Evolutionary conservation across 2,888 invertebrate genomes (phyloP), one percentile per base, ranked within the genome.

Genomic region (Thyatira batis): DNA sequence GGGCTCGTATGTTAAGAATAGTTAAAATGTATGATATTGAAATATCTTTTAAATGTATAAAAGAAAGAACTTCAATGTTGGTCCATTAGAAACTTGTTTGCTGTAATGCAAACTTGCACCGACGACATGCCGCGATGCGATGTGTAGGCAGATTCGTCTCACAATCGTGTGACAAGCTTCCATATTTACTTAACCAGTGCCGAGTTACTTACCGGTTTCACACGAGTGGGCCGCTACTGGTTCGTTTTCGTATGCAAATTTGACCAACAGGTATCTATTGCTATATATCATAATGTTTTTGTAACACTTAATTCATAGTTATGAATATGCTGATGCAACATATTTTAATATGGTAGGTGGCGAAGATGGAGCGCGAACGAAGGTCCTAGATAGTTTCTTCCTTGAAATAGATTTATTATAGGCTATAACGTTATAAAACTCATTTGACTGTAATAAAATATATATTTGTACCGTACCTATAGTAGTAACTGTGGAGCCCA

Each of bases 121-220:
- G 58, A 57, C 60, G 66, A 54, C 65, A 61, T 60, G 9, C 23
- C 57, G 65, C 51, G 52, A 60, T 61, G 54, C 62, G 62, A 69
- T 71, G 88, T 85, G 90, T 90, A 87, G 90, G 91, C 81, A 85
- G 88, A 84, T 82, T 81, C 78, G 84, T 84, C 83, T 78, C 84
- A 85, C 82, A 83, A 82, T 78, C 81, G 70, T 70, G 60, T 71
- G 77, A 82, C 91, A 89, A 88, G 86, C 87, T 89, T 86, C 89
- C 90, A 89, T 91, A 90, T 90, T 89, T 85, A 90, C 84, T 80
- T 80, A 83, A 75, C 79, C 79, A 78, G 78, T 78, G 83, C 80
- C 84, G 84, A 83, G 82, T 80, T 81, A 73, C 73, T 82, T 89
- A 89, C 89, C 89, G 89, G 90, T 90, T 87, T 80, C 74, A 73